Evolutionary conservation across 2,113 vertebrate genomes (phyloP), one percentile per base, ranked within the genome.

Genomic region (Rhinopomastus cyanomelas): DNA sequence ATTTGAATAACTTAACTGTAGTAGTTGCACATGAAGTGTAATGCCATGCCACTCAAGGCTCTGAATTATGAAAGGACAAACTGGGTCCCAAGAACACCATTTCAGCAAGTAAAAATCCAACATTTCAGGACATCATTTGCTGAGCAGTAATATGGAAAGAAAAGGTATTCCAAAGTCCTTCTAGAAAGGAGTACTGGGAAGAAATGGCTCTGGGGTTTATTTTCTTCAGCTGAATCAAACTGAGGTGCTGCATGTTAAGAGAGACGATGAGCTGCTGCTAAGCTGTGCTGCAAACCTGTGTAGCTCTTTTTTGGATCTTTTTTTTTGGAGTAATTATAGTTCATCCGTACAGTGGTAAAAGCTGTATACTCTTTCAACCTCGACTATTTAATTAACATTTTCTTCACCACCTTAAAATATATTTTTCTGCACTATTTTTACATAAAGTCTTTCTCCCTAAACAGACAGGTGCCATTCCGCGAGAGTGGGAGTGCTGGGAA

Each of bases 1-100:
- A 46, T 89, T 85, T 80, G 48, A 81, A 83, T 10, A 73, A 14
- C 17, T 76, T 75, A 71, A 32, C 49, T 64, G 3, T 36, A 77
- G 77, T 44, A 48, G 8, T 30, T 0, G 0, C 8, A 64, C 13
- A 60, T 27, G 13, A 66, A 77, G 56, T 0, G 2, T 30, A 52
- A 42, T 7, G 34, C 36, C 21, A 23, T 44, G 29, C 14, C 34
- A 17, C 12, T 88, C 37, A 55, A 56, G 52, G 12, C 44, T 74
- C 30, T 88, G 48, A 80, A 52, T 86, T 48, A 53, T 32, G 34
- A 89, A 72, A 82, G 42, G 42, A 55, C 85, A 53, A 72, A 27
- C 26, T 16, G 14, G 7, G 42, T 71, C 34, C 23, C 48, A 74
- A 37, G 36, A 16, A 11, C 16, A 49, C 3, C 9, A 80, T 82